Conservation (phyloP, 2,888 invertebrate genomes). For the Endotricha flammealis region DNA sequence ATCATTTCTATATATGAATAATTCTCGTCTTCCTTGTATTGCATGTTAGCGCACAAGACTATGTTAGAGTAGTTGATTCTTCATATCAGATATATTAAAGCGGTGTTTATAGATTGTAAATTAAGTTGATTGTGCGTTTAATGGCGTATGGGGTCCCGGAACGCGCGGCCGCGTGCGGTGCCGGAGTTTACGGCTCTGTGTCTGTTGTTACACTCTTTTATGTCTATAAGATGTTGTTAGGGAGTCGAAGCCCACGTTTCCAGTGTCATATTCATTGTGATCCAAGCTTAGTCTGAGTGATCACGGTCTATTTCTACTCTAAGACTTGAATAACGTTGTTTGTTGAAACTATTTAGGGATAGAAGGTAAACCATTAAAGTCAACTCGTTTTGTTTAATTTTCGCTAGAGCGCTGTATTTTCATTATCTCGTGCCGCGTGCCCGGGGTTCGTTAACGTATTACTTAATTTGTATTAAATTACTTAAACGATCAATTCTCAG, state of each 20-base stretch:
- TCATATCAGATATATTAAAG: conserved; percentile 67
- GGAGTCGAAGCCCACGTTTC: conserved; percentile 27
- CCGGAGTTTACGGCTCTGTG: conserved; percentile 22
- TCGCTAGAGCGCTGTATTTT: not conserved
- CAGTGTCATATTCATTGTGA: conserved; percentile 21
- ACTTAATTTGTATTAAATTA: not conserved
- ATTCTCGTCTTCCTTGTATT: conserved; percentile 68
- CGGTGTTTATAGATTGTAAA: conserved; percentile 40
- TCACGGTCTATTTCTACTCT: conserved; percentile 45
- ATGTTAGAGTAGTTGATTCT: conserved; percentile 56
- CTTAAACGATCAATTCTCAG: not conserved
- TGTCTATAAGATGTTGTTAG: conserved; percentile 56
- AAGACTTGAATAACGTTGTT: conserved; percentile 62
- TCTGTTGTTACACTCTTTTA: conserved; percentile 55
- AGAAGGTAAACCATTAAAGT: conserved; percentile 19
- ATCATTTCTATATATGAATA: conserved; percentile 36
- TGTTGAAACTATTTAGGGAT: conserved; percentile 60
- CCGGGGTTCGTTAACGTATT: not conserved
- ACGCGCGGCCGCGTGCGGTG: conserved; percentile 32
- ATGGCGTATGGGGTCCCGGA: conserved; percentile 53
- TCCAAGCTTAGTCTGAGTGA: conserved; percentile 26
- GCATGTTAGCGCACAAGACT: conserved; percentile 69
- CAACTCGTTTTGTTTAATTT: not conserved
- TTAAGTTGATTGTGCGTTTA: conserved; percentile 39
- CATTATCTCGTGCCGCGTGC: not conserved